These are phyloP conservation scores for Tuberolachnus salignus DNA, from an alignment of 2,888 invertebrate species.

Conservation along the genomic window DNA sequence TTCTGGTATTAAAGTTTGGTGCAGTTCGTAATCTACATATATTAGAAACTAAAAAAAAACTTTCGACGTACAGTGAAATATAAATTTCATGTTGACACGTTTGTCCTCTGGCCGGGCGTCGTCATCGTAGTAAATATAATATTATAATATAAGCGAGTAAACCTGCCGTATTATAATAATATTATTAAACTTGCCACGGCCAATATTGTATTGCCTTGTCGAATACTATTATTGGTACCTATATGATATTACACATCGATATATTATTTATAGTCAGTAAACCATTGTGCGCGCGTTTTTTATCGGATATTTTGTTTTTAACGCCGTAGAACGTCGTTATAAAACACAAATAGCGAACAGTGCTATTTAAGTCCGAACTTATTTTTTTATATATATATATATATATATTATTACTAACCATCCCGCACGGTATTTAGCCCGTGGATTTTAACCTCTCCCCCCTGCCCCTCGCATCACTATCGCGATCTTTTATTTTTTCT, in stretches of 20 bases:
- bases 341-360: neutral
- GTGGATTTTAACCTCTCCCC: too few relatives aligned
- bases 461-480: too few relatives aligned
- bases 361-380: neutral
- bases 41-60: slow-evolving; percentile 46
- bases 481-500: too few relatives aligned
- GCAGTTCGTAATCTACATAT: slow-evolving; percentile 33
- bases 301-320: too few relatives aligned
- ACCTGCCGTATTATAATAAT: neutral
- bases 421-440: too few relatives aligned
- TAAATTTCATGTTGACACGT: slow-evolving; percentile 31
- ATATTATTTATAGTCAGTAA: too few relatives aligned
- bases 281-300: too few relatives aligned
- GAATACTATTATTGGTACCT: neutral
- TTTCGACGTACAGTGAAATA: slow-evolving; percentile 27
- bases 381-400: too few relatives aligned
- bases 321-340: neutral
- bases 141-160: neutral
- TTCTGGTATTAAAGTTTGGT: slow-evolving; percentile 20
- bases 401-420: too few relatives aligned
- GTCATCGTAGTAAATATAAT: too few relatives aligned
- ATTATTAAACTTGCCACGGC: neutral
- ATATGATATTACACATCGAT: too few relatives aligned
- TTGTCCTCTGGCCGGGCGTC: neutral
- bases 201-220: neutral